A percentile compares a stretch with the other conserved stretches of the same genome.
Conservation (phyloP, 2,888 invertebrate genomes). For the Calameuta pallipes region DNA sequence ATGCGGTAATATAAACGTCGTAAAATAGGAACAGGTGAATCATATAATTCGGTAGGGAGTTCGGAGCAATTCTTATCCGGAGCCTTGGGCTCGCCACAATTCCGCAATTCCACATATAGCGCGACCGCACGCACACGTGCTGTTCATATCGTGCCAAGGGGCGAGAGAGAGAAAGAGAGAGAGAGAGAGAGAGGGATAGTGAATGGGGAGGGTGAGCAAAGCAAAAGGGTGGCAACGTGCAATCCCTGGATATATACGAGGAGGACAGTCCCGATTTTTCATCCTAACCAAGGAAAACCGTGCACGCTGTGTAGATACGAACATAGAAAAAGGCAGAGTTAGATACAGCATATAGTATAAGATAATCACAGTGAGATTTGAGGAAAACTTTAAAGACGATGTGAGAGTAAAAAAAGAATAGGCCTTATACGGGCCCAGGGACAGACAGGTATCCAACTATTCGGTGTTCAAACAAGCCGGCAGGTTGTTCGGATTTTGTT, state of each 20-base stretch:
- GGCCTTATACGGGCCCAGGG: slow-evolving; percentile 3
- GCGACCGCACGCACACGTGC: slow-evolving; percentile 50
- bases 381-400: background rate
- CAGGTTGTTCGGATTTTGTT: slow-evolving; percentile 64
- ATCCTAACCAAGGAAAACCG: background rate
- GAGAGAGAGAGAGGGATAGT: background rate
- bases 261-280: background rate
- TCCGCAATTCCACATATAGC: slow-evolving; percentile 40
- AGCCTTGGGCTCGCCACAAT: slow-evolving; percentile 16
- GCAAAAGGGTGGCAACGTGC: background rate
- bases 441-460: slow-evolving; percentile 46
- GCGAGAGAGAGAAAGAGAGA: background rate
- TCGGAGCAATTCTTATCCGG: slow-evolving; percentile 52
- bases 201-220: background rate
- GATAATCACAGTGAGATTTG: background rate
- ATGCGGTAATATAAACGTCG: slow-evolving; percentile 63
- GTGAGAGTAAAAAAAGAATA: slow-evolving; percentile 8
- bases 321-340: background rate
- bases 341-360: background rate
- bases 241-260: background rate
- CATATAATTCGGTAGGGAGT: slow-evolving; percentile 61
- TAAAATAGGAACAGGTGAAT: slow-evolving; percentile 67
- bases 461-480: slow-evolving; percentile 56
- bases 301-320: background rate
- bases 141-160: slow-evolving; percentile 47